Base-by-base conservation (phyloP, 2,888 invertebrate species). In the Saturnia pavonia region DNA sequence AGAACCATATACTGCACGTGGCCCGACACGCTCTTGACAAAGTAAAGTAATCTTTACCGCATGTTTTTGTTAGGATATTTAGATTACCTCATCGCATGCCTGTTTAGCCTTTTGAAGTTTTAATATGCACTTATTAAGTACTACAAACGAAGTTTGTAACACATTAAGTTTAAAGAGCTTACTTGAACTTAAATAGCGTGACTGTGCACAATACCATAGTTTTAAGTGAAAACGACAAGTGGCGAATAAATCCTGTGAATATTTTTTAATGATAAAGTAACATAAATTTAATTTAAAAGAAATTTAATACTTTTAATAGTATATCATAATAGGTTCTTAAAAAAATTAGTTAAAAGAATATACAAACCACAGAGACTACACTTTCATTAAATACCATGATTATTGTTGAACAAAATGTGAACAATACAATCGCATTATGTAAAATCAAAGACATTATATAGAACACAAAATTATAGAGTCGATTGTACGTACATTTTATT, bases 351-450 rank as follows among this genome's bases (percentile, higher is more conserved):
- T 22, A 22, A 54, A 54, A 54, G 22, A n/a, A 54, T 54, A 11
- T 6, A 22, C 54, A n/a, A 54, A 22, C 54, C 7, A n/a, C 19
- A n/a, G n/a, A 22, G 22, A 22, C 54, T 11, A 22, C 22, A n/a
- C n/a, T n/a, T n/a, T n/a, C 16, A 60, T 60, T 27, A 60, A 60
- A 60, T 63, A 63, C 11, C 19, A 8, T 40, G n/a, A 40, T 65
- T 65, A 65, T 65, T 40, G 19, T 65, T 19, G n/a, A 65, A 65
- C 16, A 34, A 65, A 65, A n/a, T 65, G 16, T 65, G 19, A 63
- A 63, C 63, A 63, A 40, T 63, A 34, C 27, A 12, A 40, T n/a
- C 65, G 40, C 19, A 40, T 65, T 65, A 40, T 2, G 34, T 27
- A 27, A 22, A n/a, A n/a, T 0, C 54, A 22, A 22, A 54, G 54